These are phyloP conservation scores for Nemurella pictetii DNA, from an alignment of 2,888 invertebrate species.

Conservation along the genomic window DNA sequence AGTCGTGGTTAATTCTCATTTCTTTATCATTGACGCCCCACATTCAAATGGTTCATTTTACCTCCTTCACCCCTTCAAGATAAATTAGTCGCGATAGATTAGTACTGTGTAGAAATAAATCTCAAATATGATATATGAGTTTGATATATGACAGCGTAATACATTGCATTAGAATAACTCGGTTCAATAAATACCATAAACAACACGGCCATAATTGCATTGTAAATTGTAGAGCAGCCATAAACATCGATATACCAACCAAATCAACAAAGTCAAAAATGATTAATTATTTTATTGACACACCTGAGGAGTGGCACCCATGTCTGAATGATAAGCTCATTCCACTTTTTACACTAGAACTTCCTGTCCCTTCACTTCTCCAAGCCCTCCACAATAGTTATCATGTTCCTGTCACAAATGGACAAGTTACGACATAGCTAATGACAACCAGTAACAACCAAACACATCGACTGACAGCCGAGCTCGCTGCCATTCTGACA, in stretches of 20 bases:
- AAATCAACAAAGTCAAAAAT: slow-evolving; percentile 13
- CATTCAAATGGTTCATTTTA: background rate
- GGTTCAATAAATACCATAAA: background rate
- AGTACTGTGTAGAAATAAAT: background rate
- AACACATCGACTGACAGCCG: slow-evolving; percentile 31
- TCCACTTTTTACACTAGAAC: background rate
- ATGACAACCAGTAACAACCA: slow-evolving; percentile 34
- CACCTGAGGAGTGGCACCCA: slow-evolving; percentile 1
- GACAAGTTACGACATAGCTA: slow-evolving; percentile 46
- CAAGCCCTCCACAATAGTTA: slow-evolving; percentile 34
- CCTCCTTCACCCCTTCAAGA: background rate
- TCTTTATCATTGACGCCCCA: background rate
- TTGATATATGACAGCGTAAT: background rate
- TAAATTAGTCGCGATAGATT: background rate
- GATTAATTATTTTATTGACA: slow-evolving; percentile 30
- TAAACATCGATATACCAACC: background rate
- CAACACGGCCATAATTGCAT: background rate
- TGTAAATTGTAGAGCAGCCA: background rate
- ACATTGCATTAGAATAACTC: background rate
- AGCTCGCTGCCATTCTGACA: slow-evolving; percentile 30
- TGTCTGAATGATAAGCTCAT: slow-evolving; percentile 13
- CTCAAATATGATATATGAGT: background rate
- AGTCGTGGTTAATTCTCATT: background rate
- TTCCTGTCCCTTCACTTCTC: slow-evolving; percentile 10
- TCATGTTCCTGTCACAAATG: slow-evolving; percentile 49